Evolutionary conservation across 1,140 invertebrate genomes (phyloP).

Genomic region (Papilio polyxenes): DNA sequence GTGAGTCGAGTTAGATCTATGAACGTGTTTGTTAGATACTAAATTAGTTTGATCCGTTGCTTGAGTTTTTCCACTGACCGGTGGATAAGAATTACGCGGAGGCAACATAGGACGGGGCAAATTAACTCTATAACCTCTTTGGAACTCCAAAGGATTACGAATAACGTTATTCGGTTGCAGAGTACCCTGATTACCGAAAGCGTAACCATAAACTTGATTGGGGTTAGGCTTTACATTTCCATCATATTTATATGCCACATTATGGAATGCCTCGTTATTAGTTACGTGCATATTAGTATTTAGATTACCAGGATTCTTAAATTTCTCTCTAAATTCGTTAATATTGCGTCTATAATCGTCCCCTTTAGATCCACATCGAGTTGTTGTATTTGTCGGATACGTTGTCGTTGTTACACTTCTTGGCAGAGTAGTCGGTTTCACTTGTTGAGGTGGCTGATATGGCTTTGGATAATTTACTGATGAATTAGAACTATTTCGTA

Average conservation of each 20-base stretch:
- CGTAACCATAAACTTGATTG: conserved; percentile 77
- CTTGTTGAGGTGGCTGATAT: conserved; percentile 62
- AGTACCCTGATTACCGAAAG: conserved; percentile 79
- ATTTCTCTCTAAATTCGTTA: conserved; percentile 82
- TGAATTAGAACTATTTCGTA: conserved; percentile 68
- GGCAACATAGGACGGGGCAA: conserved; percentile 81
- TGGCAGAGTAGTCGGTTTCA: conserved; percentile 77
- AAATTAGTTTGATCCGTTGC: conserved; percentile 76
- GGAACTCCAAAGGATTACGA: conserved; percentile 81
- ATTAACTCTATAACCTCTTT: conserved; percentile 80
- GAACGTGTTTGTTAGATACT: conserved; percentile 79
- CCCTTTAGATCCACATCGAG: conserved; percentile 72
- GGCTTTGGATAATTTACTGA: conserved; percentile 72
- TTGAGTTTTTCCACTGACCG: conserved; percentile 80
- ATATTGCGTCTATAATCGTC: conserved; percentile 81
- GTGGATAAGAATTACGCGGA: conserved; percentile 83
- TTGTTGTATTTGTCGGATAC: conserved; percentile 73
- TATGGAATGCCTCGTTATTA: conserved; percentile 76
- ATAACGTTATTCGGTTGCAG: conserved; percentile 75
- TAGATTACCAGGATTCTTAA: conserved; percentile 79
- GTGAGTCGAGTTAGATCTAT: conserved; percentile 80
- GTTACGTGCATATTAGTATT: conserved; percentile 60
- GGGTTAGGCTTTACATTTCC: conserved; percentile 66
- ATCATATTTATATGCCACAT: conserved; percentile 74
- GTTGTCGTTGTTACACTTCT: conserved; percentile 75